A percentile compares a stretch with the other conserved stretches of the same genome.
These are phyloP conservation scores for Motacilla alba DNA, from an alignment of 2,113 vertebrate genomes.

Conservation along the genomic window DNA sequence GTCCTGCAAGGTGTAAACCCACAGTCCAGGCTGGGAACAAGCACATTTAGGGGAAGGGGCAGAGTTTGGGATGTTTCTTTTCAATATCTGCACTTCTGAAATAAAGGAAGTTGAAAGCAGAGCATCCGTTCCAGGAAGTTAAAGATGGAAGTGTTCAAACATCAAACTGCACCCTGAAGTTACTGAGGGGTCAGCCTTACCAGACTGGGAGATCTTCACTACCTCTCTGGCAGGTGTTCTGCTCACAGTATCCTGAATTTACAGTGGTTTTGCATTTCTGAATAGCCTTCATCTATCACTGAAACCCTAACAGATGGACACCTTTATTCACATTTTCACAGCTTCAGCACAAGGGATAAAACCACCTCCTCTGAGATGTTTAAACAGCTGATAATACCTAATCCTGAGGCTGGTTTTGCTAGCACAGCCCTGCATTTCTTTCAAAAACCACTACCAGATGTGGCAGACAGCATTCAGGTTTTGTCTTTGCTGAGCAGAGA, in stretches of 20 bases:
- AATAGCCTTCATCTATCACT: not conserved
- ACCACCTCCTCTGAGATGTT: not conserved
- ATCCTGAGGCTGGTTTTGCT: not conserved
- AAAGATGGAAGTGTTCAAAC: not conserved
- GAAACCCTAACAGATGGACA: not conserved
- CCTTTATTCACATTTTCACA: not conserved
- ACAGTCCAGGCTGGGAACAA: not conserved
- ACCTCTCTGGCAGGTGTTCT: not conserved
- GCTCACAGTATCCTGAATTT: not conserved
- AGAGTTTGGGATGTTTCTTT: not conserved
- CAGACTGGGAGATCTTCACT: not conserved
- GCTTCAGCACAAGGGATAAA: not conserved
- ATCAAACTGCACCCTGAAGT: not conserved
- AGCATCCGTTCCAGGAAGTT: not conserved
- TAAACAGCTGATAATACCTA: not conserved
- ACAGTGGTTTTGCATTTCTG: not conserved
- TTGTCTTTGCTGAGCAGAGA: not conserved
- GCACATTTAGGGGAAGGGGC: not conserved
- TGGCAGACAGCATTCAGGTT: not conserved
- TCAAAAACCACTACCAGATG: not conserved
- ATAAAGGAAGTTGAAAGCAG: not conserved
- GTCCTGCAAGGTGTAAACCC: not conserved
- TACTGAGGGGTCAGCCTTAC: not conserved
- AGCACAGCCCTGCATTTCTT: not conserved
- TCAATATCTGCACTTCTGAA: not conserved